Evolutionary conservation across 2,888 invertebrate genomes (phyloP).

Genomic region (Drosophila multiciliata): DNA sequence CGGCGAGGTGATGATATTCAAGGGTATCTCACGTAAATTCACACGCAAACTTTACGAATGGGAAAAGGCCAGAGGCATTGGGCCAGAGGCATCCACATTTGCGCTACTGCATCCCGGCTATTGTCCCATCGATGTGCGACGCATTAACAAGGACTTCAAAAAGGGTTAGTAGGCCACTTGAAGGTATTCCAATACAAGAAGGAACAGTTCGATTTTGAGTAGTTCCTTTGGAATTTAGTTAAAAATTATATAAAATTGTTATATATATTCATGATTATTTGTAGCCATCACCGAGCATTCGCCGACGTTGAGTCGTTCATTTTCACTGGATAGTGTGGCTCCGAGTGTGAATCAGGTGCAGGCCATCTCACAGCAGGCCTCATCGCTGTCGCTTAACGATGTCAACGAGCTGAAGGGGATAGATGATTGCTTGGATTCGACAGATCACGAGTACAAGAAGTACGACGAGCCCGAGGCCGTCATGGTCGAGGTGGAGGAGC

Average conservation of each 20-base stretch:
- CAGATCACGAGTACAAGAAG: constrained; percentile 81
- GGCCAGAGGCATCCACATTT: constrained; percentile 93
- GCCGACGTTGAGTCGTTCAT: constrained; percentile 88
- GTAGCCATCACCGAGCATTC: constrained; percentile 80
- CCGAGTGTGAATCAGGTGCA: constrained; percentile 84
- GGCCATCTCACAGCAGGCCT: constrained; percentile 88
- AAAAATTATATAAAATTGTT: too few species aligned
- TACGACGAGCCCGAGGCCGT: constrained; percentile 88
- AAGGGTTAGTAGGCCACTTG: constrained; percentile 65
- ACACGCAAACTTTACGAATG: constrained; percentile 95
- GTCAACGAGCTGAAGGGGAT: constrained; percentile 88
- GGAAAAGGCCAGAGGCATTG: constrained; percentile 95
- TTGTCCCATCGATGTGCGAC: constrained; percentile 84
- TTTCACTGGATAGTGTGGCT: constrained; percentile 91
- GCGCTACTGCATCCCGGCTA: constrained; percentile 89
- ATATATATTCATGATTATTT: background rate
- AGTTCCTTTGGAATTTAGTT: too few species aligned
- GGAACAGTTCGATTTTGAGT: too few species aligned
- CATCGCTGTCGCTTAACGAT: constrained; percentile 91
- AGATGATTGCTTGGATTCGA: constrained; percentile 80
- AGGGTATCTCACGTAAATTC: constrained; percentile 94
- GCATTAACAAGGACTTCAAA: constrained; percentile 81
- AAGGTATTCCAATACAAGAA: background rate
- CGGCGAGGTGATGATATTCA: constrained; percentile 91
- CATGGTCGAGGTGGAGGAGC: constrained; percentile 92